These are phyloP conservation scores for human (Homo sapiens) DNA, from an alignment of 2,113 vertebrate genomes.

Conservation along the genomic window DNA sequence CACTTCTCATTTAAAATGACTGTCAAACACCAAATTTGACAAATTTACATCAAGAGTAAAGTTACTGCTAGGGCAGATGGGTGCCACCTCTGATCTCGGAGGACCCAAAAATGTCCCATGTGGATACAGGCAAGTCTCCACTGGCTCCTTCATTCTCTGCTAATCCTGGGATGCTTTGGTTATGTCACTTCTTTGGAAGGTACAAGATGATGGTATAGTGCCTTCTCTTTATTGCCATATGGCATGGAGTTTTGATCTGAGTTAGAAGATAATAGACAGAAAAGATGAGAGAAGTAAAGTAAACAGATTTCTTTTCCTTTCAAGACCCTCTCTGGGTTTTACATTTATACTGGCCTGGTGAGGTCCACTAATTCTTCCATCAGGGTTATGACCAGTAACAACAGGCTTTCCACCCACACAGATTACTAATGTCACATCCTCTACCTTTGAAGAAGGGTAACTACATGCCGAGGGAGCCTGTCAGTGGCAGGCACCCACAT, in stretches of 20 bases:
- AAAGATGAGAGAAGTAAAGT: neutral
- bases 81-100: neutral
- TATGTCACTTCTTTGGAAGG: neutral
- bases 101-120: neutral
- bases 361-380: neutral
- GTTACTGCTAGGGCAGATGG: neutral
- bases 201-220: neutral
- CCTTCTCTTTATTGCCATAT: neutral
- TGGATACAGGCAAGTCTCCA: neutral
- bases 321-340: neutral
- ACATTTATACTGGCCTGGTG: neutral
- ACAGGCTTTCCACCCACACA: neutral
- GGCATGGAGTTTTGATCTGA: neutral
- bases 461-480: fast-evolving
- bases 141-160: neutral
- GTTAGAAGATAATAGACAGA: neutral
- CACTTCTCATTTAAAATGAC: neutral
- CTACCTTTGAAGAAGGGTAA: neutral
- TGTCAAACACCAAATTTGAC: neutral
- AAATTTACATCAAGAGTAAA: neutral
- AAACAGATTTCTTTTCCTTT: neutral
- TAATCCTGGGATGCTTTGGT: neutral
- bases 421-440: fast-evolving
- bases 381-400: neutral
- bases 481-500: fast-evolving